Conservation (phyloP, 2,113 vertebrate species). For the Galbula dea region DNA sequence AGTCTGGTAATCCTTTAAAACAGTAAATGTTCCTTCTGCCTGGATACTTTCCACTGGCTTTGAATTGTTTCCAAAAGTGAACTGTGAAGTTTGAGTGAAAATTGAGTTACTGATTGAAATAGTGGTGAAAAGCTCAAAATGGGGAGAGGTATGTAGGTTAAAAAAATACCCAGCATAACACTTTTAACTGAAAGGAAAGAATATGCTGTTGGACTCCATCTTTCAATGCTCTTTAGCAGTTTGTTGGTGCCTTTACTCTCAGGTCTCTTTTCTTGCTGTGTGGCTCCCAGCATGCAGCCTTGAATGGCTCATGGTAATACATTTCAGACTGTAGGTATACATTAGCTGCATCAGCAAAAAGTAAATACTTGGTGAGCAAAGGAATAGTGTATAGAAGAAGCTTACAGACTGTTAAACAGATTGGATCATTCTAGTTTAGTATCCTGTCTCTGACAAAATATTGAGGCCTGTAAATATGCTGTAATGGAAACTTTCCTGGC, state of each 20-base stretch:
- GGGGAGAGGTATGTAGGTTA: neutral
- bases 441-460: slow-evolving; percentile 21
- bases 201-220: neutral
- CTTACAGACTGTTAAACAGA: slow-evolving; percentile 34
- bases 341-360: slow-evolving; percentile 43
- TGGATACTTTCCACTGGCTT: neutral
- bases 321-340: slow-evolving; percentile 26
- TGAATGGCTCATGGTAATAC: neutral
- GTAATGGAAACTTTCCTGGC: slow-evolving; percentile 1
- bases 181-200: neutral
- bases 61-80: slow-evolving; percentile 4
- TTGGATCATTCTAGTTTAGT: slow-evolving; percentile 21
- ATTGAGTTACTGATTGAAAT: slow-evolving; percentile 37
- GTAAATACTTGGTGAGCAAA: slow-evolving; percentile 38
- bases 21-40: neutral
- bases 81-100: slow-evolving; percentile 34
- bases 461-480: neutral
- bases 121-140: slow-evolving; percentile 41
- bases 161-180: neutral
- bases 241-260: neutral
- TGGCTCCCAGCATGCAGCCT: neutral
- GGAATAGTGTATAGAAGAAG: slow-evolving; percentile 31
- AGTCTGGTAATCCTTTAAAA: slow-evolving; percentile 57
- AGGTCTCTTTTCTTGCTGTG: neutral
- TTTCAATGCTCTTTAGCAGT: neutral